These are phyloP conservation scores for Actinia equina DNA, from an alignment of 64 coral and sea anemone genomes.

Conservation along the genomic window DNA sequence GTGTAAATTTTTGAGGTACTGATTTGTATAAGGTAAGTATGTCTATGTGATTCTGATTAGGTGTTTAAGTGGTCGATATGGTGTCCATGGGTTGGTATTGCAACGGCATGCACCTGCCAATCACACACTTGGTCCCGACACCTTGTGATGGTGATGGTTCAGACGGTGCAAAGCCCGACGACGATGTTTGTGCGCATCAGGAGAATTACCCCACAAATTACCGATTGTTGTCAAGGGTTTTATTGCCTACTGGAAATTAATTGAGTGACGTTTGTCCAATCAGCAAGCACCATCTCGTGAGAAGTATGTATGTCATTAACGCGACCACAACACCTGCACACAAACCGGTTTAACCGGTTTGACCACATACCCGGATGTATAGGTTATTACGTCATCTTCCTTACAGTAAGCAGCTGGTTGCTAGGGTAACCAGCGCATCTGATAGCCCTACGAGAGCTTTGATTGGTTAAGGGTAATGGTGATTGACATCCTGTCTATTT, in stretches of 20 bases:
- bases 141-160: neutral
- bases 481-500: conserved; percentile 71
- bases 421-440: conserved; percentile 56
- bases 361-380: conserved; percentile 76
- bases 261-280: conserved; percentile 57
- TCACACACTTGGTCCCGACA: neutral
- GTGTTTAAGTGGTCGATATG: neutral
- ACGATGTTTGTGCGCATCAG: conserved; percentile 14
- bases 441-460: conserved; percentile 32
- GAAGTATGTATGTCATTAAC: conserved; percentile 71
- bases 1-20: neutral
- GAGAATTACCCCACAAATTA: conserved; percentile 45
- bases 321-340: conserved; percentile 72
- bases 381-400: conserved; percentile 63
- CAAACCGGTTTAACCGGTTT: conserved; percentile 69
- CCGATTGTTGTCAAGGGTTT: conserved; percentile 57
- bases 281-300: conserved; percentile 56
- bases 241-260: conserved; percentile 63
- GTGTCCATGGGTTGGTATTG: neutral
- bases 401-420: conserved; percentile 61
- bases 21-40: neutral
- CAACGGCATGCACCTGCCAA: conserved; percentile 29
- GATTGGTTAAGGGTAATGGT: conserved; percentile 48
- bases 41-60: neutral
- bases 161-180: conserved; percentile 18